Percentiles rank a stretch among this genome's conserved stretches.
Evolutionary conservation across 2,888 invertebrate genomes (phyloP).

Genomic region (Cyclophora albipunctata): DNA sequence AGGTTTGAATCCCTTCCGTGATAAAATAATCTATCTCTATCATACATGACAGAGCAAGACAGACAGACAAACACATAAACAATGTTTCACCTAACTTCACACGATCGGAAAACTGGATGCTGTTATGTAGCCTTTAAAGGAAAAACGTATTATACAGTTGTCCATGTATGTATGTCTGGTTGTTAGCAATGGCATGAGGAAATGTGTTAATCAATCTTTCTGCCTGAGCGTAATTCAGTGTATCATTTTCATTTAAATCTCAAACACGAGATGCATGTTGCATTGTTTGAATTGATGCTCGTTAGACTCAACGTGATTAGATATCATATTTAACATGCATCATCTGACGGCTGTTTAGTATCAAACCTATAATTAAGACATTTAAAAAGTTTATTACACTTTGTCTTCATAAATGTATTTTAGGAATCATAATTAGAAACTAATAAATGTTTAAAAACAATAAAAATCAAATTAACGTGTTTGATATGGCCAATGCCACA

Average conservation of each 20-base stretch:
- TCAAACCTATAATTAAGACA: no score
- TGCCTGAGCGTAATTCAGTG: not conserved
- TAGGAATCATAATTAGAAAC: no score
- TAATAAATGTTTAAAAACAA: no score
- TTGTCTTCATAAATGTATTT: no score
- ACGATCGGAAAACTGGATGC: slow-evolving; percentile 30
- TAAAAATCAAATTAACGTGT: no score
- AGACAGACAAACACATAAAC: not conserved
- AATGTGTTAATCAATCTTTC: slow-evolving; percentile 23
- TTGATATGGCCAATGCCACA: no score
- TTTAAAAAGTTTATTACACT: no score
- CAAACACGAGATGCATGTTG: slow-evolving; percentile 3
- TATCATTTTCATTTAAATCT: slow-evolving; percentile 17
- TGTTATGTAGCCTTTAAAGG: slow-evolving; percentile 36
- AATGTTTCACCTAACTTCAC: slow-evolving; percentile 25
- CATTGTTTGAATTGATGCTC: slow-evolving; percentile 7
- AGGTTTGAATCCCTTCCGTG: slow-evolving; percentile 40
- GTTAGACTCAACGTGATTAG: no score
- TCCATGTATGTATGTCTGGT: slow-evolving; percentile 26
- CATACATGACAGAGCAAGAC: slow-evolving; percentile 20
- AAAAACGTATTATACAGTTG: slow-evolving; percentile 35
- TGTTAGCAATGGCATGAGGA: slow-evolving; percentile 32
- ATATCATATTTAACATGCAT: no score
- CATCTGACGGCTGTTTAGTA: no score
- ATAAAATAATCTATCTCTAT: slow-evolving; percentile 27